Evolutionary conservation across 2,888 invertebrate species (phyloP), one percentile per base, ranked within the genome.

Genomic region (Rhingia campestris): DNA sequence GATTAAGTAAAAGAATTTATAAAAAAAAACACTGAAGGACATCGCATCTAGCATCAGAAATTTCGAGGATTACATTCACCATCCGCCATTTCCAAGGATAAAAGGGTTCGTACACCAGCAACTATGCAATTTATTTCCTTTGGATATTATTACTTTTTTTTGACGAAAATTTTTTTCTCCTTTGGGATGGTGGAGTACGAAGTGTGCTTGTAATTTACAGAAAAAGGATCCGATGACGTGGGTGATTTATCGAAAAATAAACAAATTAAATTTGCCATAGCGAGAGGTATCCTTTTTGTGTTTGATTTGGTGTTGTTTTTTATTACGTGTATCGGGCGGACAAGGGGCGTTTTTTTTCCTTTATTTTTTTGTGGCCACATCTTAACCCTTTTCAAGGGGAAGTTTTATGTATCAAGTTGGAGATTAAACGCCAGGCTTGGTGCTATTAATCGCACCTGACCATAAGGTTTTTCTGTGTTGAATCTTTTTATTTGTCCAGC

Each of bases 381-480:
- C 39, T 33, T 22, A 58, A 64, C 58, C 73, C 77, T 67, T 77
- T 81, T 72, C 41, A 43, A 4, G 41, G 53, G 41, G 53, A 10
- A 39, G 39, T 63, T 67, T 58, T 49, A 54, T 59, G 30, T 22
- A 22, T 58, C 47, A 41, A 64, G 39, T 67, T 39, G 61, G 54
- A 66, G 51, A 63, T 63, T 73, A 12, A 67, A 67, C 39, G 73
- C 74, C 73, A 79, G 73, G 77, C 77, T 73, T 82, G 77, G 58
- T 69, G 63, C 63, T 63, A 82, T 82, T 74, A 82, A 77, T 79
- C 63, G 73, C 82, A 82, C 82, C 82, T 77, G 82, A 63, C 67
- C 54, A 53, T 56, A 33, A 54, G 47, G 59, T 72, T 64, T 47
- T 43, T n/a, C 6, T 10, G 45, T 12, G 61, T 12, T 7, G 9